Evolutionary conservation across 2,888 invertebrate genomes (phyloP), one percentile per base, ranked within the genome.

Genomic region (Helicoverpa assulta): DNA sequence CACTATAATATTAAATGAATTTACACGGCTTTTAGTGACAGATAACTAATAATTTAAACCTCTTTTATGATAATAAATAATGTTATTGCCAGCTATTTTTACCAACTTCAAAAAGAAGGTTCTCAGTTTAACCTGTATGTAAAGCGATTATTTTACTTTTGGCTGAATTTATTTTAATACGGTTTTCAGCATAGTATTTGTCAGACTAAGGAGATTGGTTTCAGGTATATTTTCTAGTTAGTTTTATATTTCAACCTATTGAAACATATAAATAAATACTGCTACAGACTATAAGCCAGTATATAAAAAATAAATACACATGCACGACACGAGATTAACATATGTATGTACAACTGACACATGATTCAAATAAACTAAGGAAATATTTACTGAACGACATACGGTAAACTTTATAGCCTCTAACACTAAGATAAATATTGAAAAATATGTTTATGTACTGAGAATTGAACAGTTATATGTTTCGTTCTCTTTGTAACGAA

Each of bases 351-450:
- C 56, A 21, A 16, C 37, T 33, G 29, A 26, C 43, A 67, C 10
- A 55, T 16, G 55, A 63, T 21, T 37, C 1, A 7, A 43, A 58
- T 59, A 18, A n/a, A 65, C n/a, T 19, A 33, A 62, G 47, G 16
- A 67, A 59, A 73, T 73, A 73, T 73, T 73, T 73, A 67, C 67
- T 6, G 26, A 51, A 21, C 14, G 47, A 18, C 5, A 16, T n/a
- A 29, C 43, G 26, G 40, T 43, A 10, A 16, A n/a, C 33, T 73
- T 62, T 40, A 63, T 21, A 26, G 26, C 33, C 18, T 8, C 16
- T 51, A 50, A 19, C 33, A 29, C 5, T 0, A 19, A 33, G 16
- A 19, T 14, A 7, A 37, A 37, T 21, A 43, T 33, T 18, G 43
- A 18, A 16, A 52, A 57, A 50, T 1, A 61, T 51, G 12, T 67